These are phyloP conservation scores for Probaryconus sp. DNA, from an alignment of 1,140 invertebrate species.

Conservation along the genomic window DNA sequence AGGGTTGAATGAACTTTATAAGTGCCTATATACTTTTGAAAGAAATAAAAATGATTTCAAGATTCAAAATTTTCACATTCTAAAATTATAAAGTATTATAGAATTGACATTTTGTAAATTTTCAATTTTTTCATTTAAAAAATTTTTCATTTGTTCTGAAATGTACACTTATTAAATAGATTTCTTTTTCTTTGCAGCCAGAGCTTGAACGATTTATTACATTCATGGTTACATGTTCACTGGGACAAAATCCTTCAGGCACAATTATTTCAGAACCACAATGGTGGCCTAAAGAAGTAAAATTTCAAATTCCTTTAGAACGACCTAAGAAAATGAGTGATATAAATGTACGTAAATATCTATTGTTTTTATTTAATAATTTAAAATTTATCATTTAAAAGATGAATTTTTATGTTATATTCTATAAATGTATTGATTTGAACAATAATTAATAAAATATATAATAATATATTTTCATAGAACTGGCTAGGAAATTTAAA, in stretches of 20 bases:
- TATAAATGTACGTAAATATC: slow-evolving; percentile 71
- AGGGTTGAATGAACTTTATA: too few relatives aligned
- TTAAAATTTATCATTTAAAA: too few relatives aligned
- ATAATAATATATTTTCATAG: slow-evolving; percentile 44
- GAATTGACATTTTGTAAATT: neutral
- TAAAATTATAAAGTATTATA: too few relatives aligned
- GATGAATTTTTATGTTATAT: neutral
- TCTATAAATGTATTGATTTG: neutral
- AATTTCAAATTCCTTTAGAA: slow-evolving; percentile 81
- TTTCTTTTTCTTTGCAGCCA: slow-evolving; percentile 64
- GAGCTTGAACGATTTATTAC: slow-evolving; percentile 85
- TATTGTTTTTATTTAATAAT: too few relatives aligned
- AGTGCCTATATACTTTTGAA: too few relatives aligned
- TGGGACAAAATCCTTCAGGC: slow-evolving; percentile 81
- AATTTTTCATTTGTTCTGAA: too few relatives aligned
- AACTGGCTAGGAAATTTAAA: slow-evolving; percentile 82
- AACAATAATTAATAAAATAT: too few relatives aligned
- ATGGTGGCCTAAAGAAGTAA: slow-evolving; percentile 84
- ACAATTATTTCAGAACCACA: slow-evolving; percentile 80
- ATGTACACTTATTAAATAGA: too few relatives aligned
- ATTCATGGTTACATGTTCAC: slow-evolving; percentile 86
- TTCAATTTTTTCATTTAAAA: too few relatives aligned
- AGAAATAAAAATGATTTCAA: too few relatives aligned
- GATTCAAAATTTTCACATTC: too few relatives aligned
- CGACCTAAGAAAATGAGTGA: slow-evolving; percentile 79